Evolutionary conservation across 2,113 vertebrate species (phyloP).

Genomic region (Lepidothrix coronata): DNA sequence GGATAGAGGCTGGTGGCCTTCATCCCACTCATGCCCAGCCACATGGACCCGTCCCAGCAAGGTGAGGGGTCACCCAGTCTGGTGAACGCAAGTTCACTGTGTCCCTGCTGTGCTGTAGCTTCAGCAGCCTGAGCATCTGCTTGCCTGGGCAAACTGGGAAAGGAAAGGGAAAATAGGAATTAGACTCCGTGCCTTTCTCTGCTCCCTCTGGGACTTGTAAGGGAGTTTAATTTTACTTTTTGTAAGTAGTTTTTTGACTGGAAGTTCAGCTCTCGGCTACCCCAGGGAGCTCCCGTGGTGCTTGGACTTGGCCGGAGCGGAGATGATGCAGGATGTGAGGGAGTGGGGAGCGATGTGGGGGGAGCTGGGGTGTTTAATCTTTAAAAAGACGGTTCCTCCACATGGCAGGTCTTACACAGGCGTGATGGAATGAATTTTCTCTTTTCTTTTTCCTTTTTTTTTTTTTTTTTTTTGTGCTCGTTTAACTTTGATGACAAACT

Average conservation of each 20-base stretch:
- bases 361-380: not conserved
- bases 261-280: not conserved
- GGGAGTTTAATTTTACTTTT: not conserved
- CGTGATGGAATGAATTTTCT: not conserved
- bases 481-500: not conserved
- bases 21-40: not conserved
- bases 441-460: not conserved
- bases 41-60: rapidly evolving
- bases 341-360: not conserved
- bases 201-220: not conserved
- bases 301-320: not conserved
- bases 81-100: not conserved
- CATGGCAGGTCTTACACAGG: not conserved
- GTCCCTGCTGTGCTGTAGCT: not conserved
- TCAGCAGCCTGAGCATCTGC: not conserved
- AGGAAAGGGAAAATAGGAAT: not conserved
- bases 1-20: not conserved
- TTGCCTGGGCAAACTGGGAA: not conserved
- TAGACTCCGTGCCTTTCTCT: not conserved
- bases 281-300: not conserved
- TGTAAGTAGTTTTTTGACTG: not conserved
- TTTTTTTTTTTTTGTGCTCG: rapidly evolving
- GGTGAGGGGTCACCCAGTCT: rapidly evolving
- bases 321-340: constrained; percentile 22
- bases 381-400: not conserved